Evolutionary conservation across 2,888 invertebrate species (phyloP).

Genomic region (Hyppa rectilinea): DNA sequence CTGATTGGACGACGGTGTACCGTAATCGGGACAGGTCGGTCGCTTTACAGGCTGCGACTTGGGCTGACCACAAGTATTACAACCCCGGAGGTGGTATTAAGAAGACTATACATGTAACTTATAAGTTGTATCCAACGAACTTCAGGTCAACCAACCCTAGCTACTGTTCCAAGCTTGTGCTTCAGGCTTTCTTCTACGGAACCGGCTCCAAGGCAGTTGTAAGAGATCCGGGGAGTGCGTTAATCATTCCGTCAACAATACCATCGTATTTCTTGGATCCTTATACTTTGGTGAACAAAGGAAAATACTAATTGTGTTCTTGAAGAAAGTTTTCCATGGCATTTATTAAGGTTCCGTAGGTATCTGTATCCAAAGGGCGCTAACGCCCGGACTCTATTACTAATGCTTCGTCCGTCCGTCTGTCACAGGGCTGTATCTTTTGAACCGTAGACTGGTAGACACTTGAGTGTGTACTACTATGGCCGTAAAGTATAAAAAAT

Average conservation of each 20-base stretch:
- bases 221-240: slow-evolving; percentile 60
- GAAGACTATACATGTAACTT: slow-evolving; percentile 76
- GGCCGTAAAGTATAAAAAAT: too few species aligned
- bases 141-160: slow-evolving; percentile 74
- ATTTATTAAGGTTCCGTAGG: too few species aligned
- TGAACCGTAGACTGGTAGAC: too few species aligned
- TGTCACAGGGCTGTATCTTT: too few species aligned
- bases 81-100: slow-evolving; percentile 70
- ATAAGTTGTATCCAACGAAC: slow-evolving; percentile 69
- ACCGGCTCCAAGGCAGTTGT: slow-evolving; percentile 73
- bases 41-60: slow-evolving; percentile 72
- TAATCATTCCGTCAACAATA: slow-evolving; percentile 75
- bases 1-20: slow-evolving; percentile 79
- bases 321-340: neutral
- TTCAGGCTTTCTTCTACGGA: slow-evolving; percentile 79
- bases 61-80: slow-evolving; percentile 78
- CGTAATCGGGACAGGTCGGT: slow-evolving; percentile 71
- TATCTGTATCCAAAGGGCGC: too few species aligned
- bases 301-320: slow-evolving; percentile 69
- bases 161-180: slow-evolving; percentile 80
- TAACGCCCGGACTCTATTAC: too few species aligned
- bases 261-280: slow-evolving; percentile 75
- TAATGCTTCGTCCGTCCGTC: too few species aligned
- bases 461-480: too few species aligned
- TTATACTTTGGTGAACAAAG: slow-evolving; percentile 74